Percentiles rank a stretch among this genome's conserved stretches.
These are phyloP conservation scores for Arvicanthis niloticus DNA, from an alignment of 2,113 vertebrate species.

Conservation along the genomic window DNA sequence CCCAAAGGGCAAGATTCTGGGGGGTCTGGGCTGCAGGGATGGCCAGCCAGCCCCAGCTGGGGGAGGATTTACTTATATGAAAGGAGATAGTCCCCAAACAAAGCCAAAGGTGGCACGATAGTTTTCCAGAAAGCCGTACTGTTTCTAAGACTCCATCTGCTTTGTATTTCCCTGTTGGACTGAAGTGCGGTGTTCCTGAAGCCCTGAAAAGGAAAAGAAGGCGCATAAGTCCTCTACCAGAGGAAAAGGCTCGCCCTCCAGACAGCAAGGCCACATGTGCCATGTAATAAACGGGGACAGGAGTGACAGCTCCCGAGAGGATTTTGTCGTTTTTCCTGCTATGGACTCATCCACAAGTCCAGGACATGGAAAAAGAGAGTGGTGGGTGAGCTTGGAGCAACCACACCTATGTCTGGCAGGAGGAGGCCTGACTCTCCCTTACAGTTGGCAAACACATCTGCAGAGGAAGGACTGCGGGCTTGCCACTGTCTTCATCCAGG, in stretches of 20 bases:
- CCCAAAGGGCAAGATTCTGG: background rate
- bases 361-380: background rate
- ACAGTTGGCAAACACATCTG: accelerated
- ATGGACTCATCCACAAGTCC: conserved; percentile 7
- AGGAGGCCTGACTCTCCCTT: background rate
- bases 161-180: conserved; percentile 91
- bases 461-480: background rate
- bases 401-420: background rate
- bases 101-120: conserved; percentile 65
- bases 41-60: background rate
- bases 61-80: conserved; percentile 77
- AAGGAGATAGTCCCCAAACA: conserved; percentile 71
- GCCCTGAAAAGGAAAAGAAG: conserved; percentile 88
- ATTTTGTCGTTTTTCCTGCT: background rate
- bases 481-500: background rate
- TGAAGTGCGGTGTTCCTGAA: conserved; percentile 93
- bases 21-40: background rate
- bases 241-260: conserved; percentile 8
- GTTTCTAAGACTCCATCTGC: conserved; percentile 95
- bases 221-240: conserved; percentile 61
- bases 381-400: background rate
- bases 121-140: conserved; percentile 87
- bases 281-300: background rate
- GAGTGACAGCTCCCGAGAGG: background rate
- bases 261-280: conserved; percentile 25